Evolutionary conservation across 2,113 vertebrate genomes (phyloP).

Genomic region (Cranoglanis bouderius): DNA sequence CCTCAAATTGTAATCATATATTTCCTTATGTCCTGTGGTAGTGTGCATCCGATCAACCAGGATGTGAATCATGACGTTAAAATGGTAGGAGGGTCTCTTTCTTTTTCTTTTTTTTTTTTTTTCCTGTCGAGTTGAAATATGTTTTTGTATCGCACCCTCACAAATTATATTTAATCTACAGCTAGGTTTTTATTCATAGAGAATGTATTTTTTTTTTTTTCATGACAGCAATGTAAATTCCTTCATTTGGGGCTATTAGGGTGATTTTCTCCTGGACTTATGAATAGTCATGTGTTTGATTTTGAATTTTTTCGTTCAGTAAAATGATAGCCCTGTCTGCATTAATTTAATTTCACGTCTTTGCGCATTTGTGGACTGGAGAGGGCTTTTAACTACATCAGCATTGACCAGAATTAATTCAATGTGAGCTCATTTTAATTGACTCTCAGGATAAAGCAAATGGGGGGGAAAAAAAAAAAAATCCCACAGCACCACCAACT

Average conservation of each 20-base stretch:
- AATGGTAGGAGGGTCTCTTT: neutral
- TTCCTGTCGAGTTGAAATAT: slow-evolving; percentile 16
- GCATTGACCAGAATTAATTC: slow-evolving; percentile 58
- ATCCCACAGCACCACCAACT: slow-evolving; percentile 40
- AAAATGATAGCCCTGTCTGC: slow-evolving; percentile 11
- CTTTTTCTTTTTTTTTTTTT: neutral
- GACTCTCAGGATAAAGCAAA: slow-evolving; percentile 72
- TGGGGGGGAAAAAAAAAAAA: slow-evolving; percentile 29
- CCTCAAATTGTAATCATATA: slow-evolving; percentile 18
- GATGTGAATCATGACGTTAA: slow-evolving; percentile 9
- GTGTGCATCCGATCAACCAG: neutral
- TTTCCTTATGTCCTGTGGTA: neutral
- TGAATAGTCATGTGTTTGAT: slow-evolving; percentile 5
- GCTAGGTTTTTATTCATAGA: slow-evolving; percentile 36
- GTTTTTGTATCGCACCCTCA: slow-evolving; percentile 31
- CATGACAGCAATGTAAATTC: neutral
- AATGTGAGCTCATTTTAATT: slow-evolving; percentile 61
- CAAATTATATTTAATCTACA: slow-evolving; percentile 35
- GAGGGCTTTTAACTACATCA: slow-evolving; percentile 58
- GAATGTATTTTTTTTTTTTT: slow-evolving; percentile 37
- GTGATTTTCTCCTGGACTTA: slow-evolving; percentile 22
- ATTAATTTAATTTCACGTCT: slow-evolving; percentile 40
- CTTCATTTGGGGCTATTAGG: slow-evolving; percentile 25
- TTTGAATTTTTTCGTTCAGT: slow-evolving; percentile 12
- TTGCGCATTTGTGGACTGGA: slow-evolving; percentile 44